Conservation (phyloP, 2,797 vertebrate genomes). For the Anabacerthia variegaticeps region DNA sequence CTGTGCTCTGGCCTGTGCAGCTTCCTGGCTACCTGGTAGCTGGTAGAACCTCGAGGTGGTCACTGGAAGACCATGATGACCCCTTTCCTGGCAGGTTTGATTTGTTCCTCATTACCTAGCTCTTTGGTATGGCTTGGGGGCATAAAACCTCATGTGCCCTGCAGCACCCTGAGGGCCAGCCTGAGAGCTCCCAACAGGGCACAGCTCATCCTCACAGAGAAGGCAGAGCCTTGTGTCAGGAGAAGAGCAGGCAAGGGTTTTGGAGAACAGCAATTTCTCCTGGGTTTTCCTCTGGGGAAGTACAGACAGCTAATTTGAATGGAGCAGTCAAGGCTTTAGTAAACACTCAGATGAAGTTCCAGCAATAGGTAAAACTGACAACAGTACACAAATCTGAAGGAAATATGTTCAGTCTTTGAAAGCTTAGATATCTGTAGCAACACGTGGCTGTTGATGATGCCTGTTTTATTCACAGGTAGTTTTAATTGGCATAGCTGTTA, state of each 20-base stretch:
- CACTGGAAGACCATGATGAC: rapidly evolving
- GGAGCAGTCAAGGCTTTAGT: neutral
- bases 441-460: neutral
- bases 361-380: neutral
- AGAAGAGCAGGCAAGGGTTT: neutral
- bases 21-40: neutral
- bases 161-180: neutral
- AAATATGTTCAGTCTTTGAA: neutral
- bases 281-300: neutral
- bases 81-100: neutral
- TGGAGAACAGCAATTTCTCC: neutral
- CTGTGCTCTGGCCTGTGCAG: neutral
- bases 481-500: neutral
- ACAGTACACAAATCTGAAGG: neutral
- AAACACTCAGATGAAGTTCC: neutral
- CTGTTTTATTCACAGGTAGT: neutral
- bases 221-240: neutral
- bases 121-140: rapidly evolving
- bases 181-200: neutral
- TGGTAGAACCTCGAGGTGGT: neutral
- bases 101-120: neutral
- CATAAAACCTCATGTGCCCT: rapidly evolving
- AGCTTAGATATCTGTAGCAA: neutral
- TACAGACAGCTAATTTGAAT: neutral
- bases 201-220: rapidly evolving